A percentile compares a stretch with the other conserved stretches of the same genome.
Evolutionary conservation across 1,140 invertebrate genomes (phyloP).

Genomic region (Cotesia typhae): DNA sequence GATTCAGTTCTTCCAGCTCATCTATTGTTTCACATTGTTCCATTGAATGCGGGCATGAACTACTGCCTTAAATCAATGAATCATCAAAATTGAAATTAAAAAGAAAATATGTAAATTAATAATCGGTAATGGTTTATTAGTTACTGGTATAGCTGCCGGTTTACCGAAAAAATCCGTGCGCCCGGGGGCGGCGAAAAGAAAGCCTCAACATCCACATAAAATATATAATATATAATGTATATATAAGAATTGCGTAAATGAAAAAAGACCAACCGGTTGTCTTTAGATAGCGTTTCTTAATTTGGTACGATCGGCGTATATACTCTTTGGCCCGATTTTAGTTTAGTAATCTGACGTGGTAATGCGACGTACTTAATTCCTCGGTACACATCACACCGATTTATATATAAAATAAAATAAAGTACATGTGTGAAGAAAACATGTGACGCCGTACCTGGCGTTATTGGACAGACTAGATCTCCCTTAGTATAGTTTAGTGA

Average conservation of each 20-base stretch:
- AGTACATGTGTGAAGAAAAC: not conserved
- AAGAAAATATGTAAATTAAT: constrained; percentile 7
- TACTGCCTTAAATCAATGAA: not conserved
- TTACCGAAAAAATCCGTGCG: constrained; percentile 7
- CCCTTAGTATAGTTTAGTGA: not conserved
- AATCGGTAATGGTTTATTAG: constrained; percentile 2
- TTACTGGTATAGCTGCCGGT: not conserved
- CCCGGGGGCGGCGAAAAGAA: constrained; percentile 22
- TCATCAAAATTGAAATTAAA: not conserved
- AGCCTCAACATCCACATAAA: constrained; percentile 19
- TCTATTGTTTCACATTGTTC: too few relatives aligned
- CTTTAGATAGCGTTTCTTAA: constrained; percentile 36
- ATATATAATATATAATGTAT: too few relatives aligned
- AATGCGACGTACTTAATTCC: constrained; percentile 7
- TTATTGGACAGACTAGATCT: constrained; percentile 30
- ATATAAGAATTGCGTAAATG: constrained; percentile 22
- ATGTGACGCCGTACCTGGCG: constrained; percentile 4
- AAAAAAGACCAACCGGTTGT: constrained; percentile 19
- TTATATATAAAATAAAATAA: not conserved
- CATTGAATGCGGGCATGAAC: not conserved
- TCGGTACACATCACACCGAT: not conserved
- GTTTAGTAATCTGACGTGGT: constrained; percentile 35
- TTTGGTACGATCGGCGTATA: constrained; percentile 41
- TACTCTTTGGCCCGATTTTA: constrained; percentile 39
- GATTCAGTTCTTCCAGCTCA: too few relatives aligned